Percentiles rank a stretch among this genome's conserved stretches.
Conservation (phyloP, 2,113 vertebrate genomes). For the Charina bottae region DNA sequence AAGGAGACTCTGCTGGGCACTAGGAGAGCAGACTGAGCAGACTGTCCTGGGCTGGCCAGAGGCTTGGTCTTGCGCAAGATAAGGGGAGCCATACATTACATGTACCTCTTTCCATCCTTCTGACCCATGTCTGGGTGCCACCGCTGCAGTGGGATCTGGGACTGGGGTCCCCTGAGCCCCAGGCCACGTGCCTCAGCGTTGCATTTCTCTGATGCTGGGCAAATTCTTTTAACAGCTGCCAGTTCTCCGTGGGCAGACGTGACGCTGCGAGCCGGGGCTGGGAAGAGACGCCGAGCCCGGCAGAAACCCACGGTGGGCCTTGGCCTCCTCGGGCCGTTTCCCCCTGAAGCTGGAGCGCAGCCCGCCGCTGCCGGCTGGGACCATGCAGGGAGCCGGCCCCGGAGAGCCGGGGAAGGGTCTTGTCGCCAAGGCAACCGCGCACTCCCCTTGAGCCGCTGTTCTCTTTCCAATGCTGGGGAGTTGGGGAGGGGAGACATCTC, state of each 20-base stretch:
- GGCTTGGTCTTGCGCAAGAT: accelerated
- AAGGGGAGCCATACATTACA: background rate
- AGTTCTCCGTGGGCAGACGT: background rate
- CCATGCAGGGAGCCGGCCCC: too few species aligned
- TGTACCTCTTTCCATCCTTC: too few species aligned
- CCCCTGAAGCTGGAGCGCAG: background rate
- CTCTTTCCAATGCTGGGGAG: background rate
- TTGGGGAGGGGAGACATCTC: background rate
- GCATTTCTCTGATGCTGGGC: background rate
- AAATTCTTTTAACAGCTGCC: background rate
- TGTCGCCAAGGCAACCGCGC: background rate
- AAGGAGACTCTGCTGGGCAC: background rate
- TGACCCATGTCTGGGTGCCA: too few species aligned
- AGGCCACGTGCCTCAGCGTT: background rate
- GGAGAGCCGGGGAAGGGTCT: too few species aligned
- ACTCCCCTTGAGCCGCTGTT: background rate
- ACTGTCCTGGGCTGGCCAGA: background rate
- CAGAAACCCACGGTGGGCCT: background rate
- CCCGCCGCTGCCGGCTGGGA: background rate
- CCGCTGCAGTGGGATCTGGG: background rate
- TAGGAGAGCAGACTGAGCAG: background rate
- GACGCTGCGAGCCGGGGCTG: too few species aligned
- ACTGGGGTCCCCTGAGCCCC: too few species aligned
- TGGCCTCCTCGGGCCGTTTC: background rate
- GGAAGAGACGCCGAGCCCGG: background rate